Conservation (phyloP, 1,140 invertebrate genomes). For the Hylyphantes graminicola region DNA sequence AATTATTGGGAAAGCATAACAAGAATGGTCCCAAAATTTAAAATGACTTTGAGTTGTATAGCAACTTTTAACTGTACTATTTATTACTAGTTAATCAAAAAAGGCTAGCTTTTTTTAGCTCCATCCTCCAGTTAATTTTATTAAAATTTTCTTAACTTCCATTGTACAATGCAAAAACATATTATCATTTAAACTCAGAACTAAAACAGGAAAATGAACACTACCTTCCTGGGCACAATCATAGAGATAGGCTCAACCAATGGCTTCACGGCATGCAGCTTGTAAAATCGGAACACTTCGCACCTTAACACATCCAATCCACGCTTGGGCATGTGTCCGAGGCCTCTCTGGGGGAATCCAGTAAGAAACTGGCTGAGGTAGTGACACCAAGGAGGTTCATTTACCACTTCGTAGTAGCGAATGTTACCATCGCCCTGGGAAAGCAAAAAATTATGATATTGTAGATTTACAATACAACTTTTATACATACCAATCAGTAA, state of each 20-base stretch:
- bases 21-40: too few relatives aligned
- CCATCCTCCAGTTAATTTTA: too few relatives aligned
- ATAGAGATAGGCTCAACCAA: slow-evolving; percentile 92
- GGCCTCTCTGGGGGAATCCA: slow-evolving; percentile 85
- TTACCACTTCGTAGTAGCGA: slow-evolving; percentile 91
- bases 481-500: too few relatives aligned
- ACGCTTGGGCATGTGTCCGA: slow-evolving; percentile 93
- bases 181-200: too few relatives aligned
- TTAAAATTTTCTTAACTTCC: too few relatives aligned
- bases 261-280: slow-evolving; percentile 86
- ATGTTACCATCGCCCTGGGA: slow-evolving; percentile 90
- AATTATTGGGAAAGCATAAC: too few relatives aligned
- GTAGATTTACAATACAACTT: background rate
- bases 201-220: background rate
- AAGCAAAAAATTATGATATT: background rate
- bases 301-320: slow-evolving; percentile 84
- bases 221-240: slow-evolving; percentile 89
- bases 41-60: too few relatives aligned
- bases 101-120: too few relatives aligned
- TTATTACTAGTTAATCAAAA: too few relatives aligned
- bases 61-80: too few relatives aligned
- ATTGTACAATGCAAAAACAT: too few relatives aligned
- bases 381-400: slow-evolving; percentile 85
- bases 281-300: slow-evolving; percentile 92
- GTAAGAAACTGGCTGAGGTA: slow-evolving; percentile 94